Evolutionary conservation across 2,888 invertebrate species (phyloP), one percentile per base, ranked within the genome.

Genomic region (Smittia aterrima): DNA sequence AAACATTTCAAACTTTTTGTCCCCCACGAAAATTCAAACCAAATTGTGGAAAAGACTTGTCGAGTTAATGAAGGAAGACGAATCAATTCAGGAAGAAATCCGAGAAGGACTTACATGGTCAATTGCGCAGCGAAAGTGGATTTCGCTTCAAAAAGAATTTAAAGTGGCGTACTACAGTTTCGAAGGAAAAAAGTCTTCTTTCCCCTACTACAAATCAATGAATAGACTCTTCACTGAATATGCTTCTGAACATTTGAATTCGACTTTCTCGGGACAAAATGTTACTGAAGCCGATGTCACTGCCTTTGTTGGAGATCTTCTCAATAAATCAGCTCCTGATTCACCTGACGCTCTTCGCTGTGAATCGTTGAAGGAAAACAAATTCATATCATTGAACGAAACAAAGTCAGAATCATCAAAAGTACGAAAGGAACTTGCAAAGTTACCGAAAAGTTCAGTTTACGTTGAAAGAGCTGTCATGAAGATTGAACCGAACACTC

Each of bases 181-280:
- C 1, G 7, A 24, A 4, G n/a, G 11, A 13, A 68, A 67, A 6
- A 13, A 66, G 13, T 16, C 22, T 2, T 1, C 47, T n/a, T 71
- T 71, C 53, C 32, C 54, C 1, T 32, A 54, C 53, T 71, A 71
- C 18, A 54, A 53, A 11, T 22, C 24, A 54, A 54, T 71, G 54
- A 7, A 16, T 18, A 13, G 53, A 20, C 9, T 71, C 0, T 71
- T 71, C n/a, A 71, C 54, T 16, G 54, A 71, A 7, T 53, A 32
- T 22, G 70, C 70, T 9, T 27, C 27, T 11, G 27, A 32, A 18
- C 25, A 71, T 2, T 27, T 66, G 13, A 66, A 66, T 13, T 1
- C 6, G 9, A 27, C 22, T n/a, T 13, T 13, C 25, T 9, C 4
- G 2, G 25, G 7, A n/a, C 9, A 38, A 7, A 20, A 66, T 16